Percentiles rank a stretch among this genome's conserved stretches.
These are phyloP conservation scores for Chromoteleia sp. DNA, from an alignment of 2,888 invertebrate genomes.

Conservation along the genomic window DNA sequence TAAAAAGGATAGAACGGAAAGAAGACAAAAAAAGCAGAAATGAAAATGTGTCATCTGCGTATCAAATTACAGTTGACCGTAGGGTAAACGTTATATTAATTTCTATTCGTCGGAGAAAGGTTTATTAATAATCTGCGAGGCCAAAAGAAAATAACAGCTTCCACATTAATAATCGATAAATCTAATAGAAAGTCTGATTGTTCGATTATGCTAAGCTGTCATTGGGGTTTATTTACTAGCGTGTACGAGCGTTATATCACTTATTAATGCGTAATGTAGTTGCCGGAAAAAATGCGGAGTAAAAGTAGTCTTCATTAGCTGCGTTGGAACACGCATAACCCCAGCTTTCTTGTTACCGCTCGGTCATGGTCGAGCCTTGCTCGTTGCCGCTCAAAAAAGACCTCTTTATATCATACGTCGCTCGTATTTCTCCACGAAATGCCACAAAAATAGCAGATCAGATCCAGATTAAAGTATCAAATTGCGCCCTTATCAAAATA, in stretches of 20 bases:
- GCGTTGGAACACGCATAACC: conserved; percentile 21
- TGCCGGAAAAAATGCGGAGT: conserved; percentile 38
- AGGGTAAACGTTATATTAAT: conserved; percentile 16
- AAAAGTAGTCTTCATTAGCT: conserved; percentile 54
- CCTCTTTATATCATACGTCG: conserved; percentile 39
- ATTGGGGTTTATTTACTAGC: conserved; percentile 36
- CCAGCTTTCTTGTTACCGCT: conserved; percentile 44
- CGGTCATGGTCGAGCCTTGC: conserved; percentile 50
- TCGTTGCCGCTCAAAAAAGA: conserved; percentile 33
- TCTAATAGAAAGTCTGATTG: conserved; percentile 58
- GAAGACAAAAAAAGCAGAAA: conserved; percentile 1
- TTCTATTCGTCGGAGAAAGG: conserved; percentile 20
- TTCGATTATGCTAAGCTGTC: conserved; percentile 48
- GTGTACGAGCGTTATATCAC: conserved; percentile 43
- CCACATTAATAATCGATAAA: conserved; percentile 51
- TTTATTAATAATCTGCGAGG: conserved; percentile 34
- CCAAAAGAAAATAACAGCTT: conserved; percentile 26
- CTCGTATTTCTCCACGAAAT: conserved; percentile 42
- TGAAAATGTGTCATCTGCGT: background rate
- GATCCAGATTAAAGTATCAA: conserved; percentile 61
- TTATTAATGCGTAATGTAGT: conserved; percentile 55
- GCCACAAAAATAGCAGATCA: conserved; percentile 51
- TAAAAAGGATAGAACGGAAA: no score
- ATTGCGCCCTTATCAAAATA: conserved; percentile 55
- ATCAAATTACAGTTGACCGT: background rate